Conservation (phyloP, 2,797 vertebrate species). For the Mareca strepera region DNA sequence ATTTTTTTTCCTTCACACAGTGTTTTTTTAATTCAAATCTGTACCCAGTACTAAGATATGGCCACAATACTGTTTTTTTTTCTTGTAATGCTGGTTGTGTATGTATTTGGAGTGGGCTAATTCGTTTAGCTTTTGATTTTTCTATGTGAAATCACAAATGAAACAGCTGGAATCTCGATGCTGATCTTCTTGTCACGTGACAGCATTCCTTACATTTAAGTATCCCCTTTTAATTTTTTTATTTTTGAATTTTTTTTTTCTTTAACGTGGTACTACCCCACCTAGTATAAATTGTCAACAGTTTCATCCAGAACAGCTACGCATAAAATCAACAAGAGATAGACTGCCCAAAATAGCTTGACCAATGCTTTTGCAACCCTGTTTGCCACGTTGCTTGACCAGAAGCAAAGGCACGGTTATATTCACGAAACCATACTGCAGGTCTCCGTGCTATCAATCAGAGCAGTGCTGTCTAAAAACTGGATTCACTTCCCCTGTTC, state of each 20-base stretch:
- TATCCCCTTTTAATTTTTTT: neutral
- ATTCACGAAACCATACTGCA: neutral
- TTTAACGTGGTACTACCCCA: neutral
- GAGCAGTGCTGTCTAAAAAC: neutral
- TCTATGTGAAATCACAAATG: neutral
- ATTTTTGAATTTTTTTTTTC: neutral
- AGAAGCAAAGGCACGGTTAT: neutral
- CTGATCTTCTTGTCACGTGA: neutral
- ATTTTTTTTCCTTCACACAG: neutral
- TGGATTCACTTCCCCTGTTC: slow-evolving; percentile 19
- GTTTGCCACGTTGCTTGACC: neutral
- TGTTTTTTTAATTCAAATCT: neutral
- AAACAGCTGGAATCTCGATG: neutral
- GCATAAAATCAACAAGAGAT: neutral
- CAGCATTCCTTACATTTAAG: neutral
- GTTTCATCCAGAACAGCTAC: neutral
- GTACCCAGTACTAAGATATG: neutral
- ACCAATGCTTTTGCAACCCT: neutral
- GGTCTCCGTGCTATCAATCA: neutral
- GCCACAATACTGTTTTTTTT: neutral
- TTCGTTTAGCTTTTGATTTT: neutral
- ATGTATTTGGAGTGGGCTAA: neutral
- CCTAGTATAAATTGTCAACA: neutral
- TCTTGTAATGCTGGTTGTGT: neutral
- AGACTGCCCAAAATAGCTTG: slow-evolving; percentile 9